A percentile compares a stretch with the other conserved stretches of the same genome.
phyloP scores from a whole-genome alignment of 2,797 vertebrate genomes.

The Malacoctenus gilli region DNA sequence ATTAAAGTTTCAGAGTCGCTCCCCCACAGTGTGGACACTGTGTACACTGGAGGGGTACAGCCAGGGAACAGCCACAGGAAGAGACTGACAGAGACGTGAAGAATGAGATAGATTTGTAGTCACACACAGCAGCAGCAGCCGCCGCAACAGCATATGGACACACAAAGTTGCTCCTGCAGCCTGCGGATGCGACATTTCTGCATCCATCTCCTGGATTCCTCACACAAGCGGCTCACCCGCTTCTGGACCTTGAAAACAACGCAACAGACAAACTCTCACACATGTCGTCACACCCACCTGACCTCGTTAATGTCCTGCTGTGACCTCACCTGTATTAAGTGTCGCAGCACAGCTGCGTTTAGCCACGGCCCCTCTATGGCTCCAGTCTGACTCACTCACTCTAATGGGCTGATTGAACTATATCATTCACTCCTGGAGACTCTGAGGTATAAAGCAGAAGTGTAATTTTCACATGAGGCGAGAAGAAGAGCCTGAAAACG shows the following conservation, averaged over 20 bases:
- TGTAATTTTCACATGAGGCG: not conserved
- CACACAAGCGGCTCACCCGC: no score
- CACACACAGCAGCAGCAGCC: conserved; percentile 20
- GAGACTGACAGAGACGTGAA: conserved; percentile 48
- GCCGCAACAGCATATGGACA: no score
- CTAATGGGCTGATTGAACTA: conserved; percentile 30
- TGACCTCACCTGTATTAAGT: conserved; percentile 6
- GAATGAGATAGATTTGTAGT: conserved; percentile 53
- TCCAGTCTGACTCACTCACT: conserved; percentile 26
- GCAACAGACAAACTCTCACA: not conserved
- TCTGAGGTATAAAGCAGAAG: not conserved
- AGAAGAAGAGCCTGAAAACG: conserved; percentile 4
- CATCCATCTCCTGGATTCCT: not conserved
- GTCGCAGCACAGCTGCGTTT: conserved; percentile 1
- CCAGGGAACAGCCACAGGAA: conserved; percentile 57
- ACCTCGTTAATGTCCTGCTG: conserved; percentile 2
- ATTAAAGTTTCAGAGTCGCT: conserved; percentile 78
- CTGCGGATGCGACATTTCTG: not conserved
- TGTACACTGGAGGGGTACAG: conserved; percentile 71
- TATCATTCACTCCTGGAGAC: conserved; percentile 18
- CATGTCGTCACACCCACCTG: not conserved
- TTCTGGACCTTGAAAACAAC: no score
- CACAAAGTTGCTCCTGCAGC: conserved; percentile 4
- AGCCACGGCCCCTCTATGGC: conserved; percentile 16
- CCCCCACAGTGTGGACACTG: conserved; percentile 62